Evolutionary conservation across 1,140 invertebrate genomes (phyloP), one percentile per base, ranked within the genome.

Genomic region (Papilio aristodemus): DNA sequence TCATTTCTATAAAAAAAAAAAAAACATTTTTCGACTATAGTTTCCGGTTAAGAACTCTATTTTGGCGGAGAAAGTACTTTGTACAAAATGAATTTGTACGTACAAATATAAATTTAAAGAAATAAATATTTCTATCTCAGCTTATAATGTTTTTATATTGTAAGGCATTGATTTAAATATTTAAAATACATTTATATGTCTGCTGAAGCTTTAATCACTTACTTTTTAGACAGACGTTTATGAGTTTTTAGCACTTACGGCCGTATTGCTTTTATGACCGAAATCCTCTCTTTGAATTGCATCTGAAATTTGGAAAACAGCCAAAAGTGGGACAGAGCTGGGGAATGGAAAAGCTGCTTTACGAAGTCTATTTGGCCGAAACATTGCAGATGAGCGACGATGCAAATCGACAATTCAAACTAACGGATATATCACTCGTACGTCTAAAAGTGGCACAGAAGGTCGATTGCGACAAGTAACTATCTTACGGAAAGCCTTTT

Each of bases 341-440:
- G 62, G 62, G 62, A 64, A 64, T 64, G 39, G 62, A 64, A 66
- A 66, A 66, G 63, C 63, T 50, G 63, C 63, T 50, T 50, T 66
- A 46, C 32, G 63, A 66, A 66, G 63, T 66, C 22, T 50, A 66
- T 66, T 66, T 46, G 63, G 43, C 63, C 63, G 32, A 66, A 66
- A 46, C 63, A 50, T 66, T 66, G 39, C 41, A 43, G 63, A 66
- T 50, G 63, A 66, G 63, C 22, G 22, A 50, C 63, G 63, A 66
- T 66, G 63, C 41, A 66, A 66, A 66, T 66, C 63, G 63, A 46
- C 63, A 66, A 41, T 46, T 62, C 46, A 22, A 54, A 54, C 17
- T 54, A 22, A 54, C 46, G 46, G 19, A 50, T 43, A 43, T 54
- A 25, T 54, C 46, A 54, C 19, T 54, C 19, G 46, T 54, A 54